These are phyloP conservation scores for Cynopterus sphinx DNA, from an alignment of 2,797 vertebrate species.

Conservation along the genomic window DNA sequence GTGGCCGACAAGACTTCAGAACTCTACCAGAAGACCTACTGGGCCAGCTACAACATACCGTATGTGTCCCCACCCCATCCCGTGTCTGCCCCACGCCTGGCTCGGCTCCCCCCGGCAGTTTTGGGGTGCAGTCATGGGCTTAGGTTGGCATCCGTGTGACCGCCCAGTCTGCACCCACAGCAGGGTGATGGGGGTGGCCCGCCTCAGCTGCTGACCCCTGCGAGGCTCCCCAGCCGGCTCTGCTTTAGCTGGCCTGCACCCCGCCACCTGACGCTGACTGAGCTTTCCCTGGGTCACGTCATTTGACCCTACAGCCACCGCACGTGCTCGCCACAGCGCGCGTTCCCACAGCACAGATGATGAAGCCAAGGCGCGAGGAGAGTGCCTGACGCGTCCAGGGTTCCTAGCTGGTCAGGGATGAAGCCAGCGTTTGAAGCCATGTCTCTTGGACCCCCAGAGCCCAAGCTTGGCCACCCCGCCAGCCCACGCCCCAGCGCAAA, in stretches of 20 bases:
- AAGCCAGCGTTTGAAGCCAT: neutral
- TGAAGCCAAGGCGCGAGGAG: neutral
- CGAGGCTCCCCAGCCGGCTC: neutral
- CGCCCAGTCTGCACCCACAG: fast-evolving
- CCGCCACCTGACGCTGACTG: fast-evolving
- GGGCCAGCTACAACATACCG: constrained; percentile 98
- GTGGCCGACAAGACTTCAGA: constrained; percentile 89
- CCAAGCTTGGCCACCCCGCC: neutral
- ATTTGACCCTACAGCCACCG: fast-evolving
- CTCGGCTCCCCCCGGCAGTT: neutral
- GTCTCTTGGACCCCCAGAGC: neutral
- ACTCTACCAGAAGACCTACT: constrained; percentile 91
- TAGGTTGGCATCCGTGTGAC: neutral
- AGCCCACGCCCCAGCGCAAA: neutral
- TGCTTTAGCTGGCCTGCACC: too few relatives aligned
- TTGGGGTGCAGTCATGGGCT: neutral
- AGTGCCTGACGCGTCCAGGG: neutral
- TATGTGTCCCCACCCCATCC: constrained; percentile 78
- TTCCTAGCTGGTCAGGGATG: neutral
- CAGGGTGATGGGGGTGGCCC: neutral
- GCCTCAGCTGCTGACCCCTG: neutral
- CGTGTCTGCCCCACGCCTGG: fast-evolving
- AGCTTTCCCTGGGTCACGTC: too few relatives aligned
- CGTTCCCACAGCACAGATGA: neutral
- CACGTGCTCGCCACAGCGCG: fast-evolving